Base-by-base conservation (phyloP, 1,140 invertebrate genomes). In the Drosophila athabasca region DNA sequence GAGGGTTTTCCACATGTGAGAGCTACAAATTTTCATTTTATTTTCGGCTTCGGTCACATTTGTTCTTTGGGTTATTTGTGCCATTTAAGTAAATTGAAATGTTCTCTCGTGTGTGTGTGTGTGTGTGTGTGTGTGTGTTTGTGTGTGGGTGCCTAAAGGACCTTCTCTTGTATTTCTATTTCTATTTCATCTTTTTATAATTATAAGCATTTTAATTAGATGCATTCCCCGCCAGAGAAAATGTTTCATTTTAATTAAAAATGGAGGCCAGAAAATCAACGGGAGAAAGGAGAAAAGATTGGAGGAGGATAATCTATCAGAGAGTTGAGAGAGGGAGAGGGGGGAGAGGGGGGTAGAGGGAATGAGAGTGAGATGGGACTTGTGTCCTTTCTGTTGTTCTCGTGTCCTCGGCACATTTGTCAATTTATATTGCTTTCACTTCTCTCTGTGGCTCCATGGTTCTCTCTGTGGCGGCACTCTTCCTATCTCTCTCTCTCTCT, bases 171-270 rank as follows among this genome's bases (percentile, higher is more conserved):
- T 57, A 62, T 78, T 71, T 75, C 73, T 57, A 62, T 78, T 71
- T 75, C 73, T 75, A 82, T 75, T 45, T 62, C 75, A 85, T 79
- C 68, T 82, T 85, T 81, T 85, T 88, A 85, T 85, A 64, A 77
- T 39, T 67, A 68, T 66, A 71, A 75, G 65, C 62, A 54, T 65
- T 78, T 78, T 57, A 39, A 39, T 39, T 39, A 39, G 11, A 39
- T 64, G 58, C 43, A 57, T 41, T 62, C 35, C 1, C 51, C 41
- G 24, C 13, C 13, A n/a, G n/a, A 22, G 57, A 79, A 62, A 39
- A 11, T 65, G 60, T 68, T 62, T 59, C 43, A 11, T 78, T 82
- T 78, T 87, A 82, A 82, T 87, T 88, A 82, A 85, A 87, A 71
- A 59, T 66, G 52, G 62, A 57, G 9, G 17, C 24, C 31, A 52